These are phyloP conservation scores for Holacanthus passer DNA, from an alignment of 2,113 vertebrate genomes.

Conservation along the genomic window DNA sequence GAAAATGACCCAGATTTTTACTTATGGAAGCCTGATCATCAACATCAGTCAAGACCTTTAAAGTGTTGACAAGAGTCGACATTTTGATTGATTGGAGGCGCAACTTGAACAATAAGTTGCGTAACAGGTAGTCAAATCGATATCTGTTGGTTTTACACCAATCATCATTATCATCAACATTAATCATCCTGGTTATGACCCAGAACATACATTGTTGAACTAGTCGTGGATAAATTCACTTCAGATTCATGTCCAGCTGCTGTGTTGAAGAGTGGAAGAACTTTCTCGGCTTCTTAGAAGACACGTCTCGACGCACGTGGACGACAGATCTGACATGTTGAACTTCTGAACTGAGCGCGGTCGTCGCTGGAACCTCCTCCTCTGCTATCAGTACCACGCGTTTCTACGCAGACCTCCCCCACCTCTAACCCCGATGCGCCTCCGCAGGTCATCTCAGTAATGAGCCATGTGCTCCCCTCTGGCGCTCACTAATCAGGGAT, in stretches of 20 bases:
- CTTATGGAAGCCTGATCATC: no score
- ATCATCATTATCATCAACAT: no score
- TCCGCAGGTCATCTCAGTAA: conserved; percentile 70
- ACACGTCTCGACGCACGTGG: conserved; percentile 29
- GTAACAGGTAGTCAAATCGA: neutral
- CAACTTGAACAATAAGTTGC: neutral
- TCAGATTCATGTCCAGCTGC: conserved; percentile 11
- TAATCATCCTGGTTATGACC: neutral
- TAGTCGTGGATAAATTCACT: neutral
- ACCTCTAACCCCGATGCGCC: conserved; percentile 59
- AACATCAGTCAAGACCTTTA: no score
- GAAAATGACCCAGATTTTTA: no score
- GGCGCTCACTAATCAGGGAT: conserved; percentile 70
- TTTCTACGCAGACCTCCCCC: conserved; percentile 37
- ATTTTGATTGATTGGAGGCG: conserved; percentile 6
- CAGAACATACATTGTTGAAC: neutral
- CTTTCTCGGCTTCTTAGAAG: conserved; percentile 13
- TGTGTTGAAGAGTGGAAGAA: conserved; percentile 6
- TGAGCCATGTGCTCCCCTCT: conserved; percentile 67
- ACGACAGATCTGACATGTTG: conserved; percentile 53
- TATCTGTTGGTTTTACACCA: neutral
- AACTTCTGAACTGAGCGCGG: conserved; percentile 68
- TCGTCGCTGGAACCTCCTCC: conserved; percentile 25
- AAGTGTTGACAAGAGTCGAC: neutral
- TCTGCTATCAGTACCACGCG: conserved; percentile 17